Evolutionary conservation across 2,797 vertebrate genomes (phyloP), one percentile per base, ranked within the genome.

Genomic region (Dermochelys coriacea): DNA sequence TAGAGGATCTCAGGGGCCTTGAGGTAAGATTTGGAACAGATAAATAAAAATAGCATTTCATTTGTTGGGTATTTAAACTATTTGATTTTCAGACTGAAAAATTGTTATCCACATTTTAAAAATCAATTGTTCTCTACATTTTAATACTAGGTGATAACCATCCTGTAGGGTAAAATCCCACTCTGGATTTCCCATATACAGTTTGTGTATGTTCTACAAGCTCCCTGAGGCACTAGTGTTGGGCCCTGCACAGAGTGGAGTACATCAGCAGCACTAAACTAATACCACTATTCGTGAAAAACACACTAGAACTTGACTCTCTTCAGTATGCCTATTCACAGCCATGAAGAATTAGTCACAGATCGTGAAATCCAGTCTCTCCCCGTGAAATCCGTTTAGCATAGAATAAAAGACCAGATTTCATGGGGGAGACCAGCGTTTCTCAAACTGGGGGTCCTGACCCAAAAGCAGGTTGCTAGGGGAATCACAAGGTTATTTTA

Each of bases 181-280:
- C 54, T 37, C 55, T 8, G 1, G 3, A 1, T 2, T 8, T 49
- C 45, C n/a, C 31, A 78, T 1, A 0, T 23, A 54, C 25, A 79
- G 25, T 55, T 77, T 12, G 41, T 55, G 10, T 14, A 3, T 5
- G 10, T 1, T 92, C 29, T 6, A 10, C 5, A 64, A n/a, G 59
- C 7, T 64, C 59, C 59, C 31, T n/a, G 31, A 14, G 59, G 31
- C 29, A 15, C 15, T 34, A 4, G 59, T 34, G 31, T 34, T 61
- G 29, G 59, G 12, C 59, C 68, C 15, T 88, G 5, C 31, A 90
- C 74, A 55, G 11, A 1, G 1, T 45, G 21, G 41, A 85, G 4
- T 1, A 34, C 25, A 7, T 3, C 6, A 8, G 64, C 81, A 74
- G 3, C 21, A 1, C 25, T 37, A 15, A 9, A 37, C 11, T 25